phyloP scores from a whole-genome alignment of 2,888 invertebrate species.

The Drosophila pegasa region DNA sequence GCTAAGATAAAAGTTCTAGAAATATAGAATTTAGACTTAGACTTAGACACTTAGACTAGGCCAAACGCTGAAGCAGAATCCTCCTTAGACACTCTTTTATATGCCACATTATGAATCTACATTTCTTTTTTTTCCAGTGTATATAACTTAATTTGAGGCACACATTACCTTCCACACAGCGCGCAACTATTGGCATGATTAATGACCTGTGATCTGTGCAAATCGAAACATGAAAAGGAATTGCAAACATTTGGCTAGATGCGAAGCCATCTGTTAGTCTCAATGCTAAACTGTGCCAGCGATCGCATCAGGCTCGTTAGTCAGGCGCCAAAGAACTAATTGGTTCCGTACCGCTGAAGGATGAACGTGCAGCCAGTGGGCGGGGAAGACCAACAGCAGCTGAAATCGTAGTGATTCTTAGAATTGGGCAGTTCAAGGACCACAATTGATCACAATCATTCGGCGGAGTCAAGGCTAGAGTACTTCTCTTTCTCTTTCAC shows the following conservation, averaged over 20 bases:
- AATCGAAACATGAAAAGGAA: constrained; percentile 44
- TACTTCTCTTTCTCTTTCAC: background rate
- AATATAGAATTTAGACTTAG: background rate
- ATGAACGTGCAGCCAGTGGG: constrained; percentile 28
- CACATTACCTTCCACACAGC: constrained; percentile 9
- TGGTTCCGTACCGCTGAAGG: constrained; percentile 67
- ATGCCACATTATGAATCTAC: background rate
- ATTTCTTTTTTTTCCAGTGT: background rate
- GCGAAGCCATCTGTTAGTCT: constrained; percentile 15
- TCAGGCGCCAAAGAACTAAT: constrained; percentile 57
- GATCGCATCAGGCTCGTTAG: constrained; percentile 62
- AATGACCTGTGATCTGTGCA: constrained; percentile 31
- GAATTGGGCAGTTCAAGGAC: constrained; percentile 23
- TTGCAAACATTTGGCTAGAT: constrained; percentile 34
- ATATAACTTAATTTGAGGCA: constrained; percentile 30
- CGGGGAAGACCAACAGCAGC: background rate
- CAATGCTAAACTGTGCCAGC: constrained; percentile 55
- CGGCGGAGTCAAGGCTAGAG: constrained; percentile 32
- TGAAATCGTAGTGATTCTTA: constrained; percentile 35
- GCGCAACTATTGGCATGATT: constrained; percentile 44
- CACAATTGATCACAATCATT: constrained; percentile 36
- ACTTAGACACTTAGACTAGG: no score
- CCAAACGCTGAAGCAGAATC: no score
- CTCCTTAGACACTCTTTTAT: no score
- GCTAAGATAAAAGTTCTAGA: no score